Conservation (phyloP, 2,113 vertebrate species). For the Sceloporus undulatus region DNA sequence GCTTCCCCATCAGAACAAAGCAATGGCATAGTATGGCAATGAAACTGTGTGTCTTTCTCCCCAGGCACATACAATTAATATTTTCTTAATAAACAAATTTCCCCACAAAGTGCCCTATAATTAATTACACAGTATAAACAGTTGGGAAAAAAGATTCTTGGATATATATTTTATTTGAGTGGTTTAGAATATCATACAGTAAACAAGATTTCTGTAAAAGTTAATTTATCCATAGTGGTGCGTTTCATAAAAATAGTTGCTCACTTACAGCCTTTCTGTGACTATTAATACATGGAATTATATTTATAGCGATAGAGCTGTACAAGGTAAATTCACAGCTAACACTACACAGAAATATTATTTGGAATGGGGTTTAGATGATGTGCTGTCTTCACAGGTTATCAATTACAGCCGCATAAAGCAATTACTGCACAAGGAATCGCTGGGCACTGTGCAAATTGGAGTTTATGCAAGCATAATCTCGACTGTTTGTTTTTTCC, state of each 20-base stretch:
- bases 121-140: constrained; percentile 67
- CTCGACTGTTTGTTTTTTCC: constrained; percentile 69
- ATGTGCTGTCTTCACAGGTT: constrained; percentile 90
- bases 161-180: constrained; percentile 99
- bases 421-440: constrained; percentile 85
- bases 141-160: constrained; percentile 82
- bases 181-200: constrained; percentile 99
- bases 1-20: not conserved
- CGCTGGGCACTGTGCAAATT: constrained; percentile 87
- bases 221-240: constrained; percentile 99
- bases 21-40: not conserved
- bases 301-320: constrained; percentile 98
- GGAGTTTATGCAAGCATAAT: constrained; percentile 84
- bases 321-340: constrained; percentile 97
- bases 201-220: constrained; percentile 99
- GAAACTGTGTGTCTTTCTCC: not conserved
- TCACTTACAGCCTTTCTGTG: constrained; percentile 98
- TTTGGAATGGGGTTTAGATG: constrained; percentile 88
- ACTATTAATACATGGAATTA: constrained; percentile 97
- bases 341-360: constrained; percentile 97
- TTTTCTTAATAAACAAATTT: constrained; percentile 6
- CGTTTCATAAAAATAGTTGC: constrained; percentile 99
- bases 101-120: not conserved
- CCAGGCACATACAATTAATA: not conserved
- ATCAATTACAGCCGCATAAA: constrained; percentile 91